A percentile compares a stretch with the other conserved stretches of the same genome.
Conservation (phyloP, 1,140 invertebrate genomes). For the Oryzaephilus surinamensis region DNA sequence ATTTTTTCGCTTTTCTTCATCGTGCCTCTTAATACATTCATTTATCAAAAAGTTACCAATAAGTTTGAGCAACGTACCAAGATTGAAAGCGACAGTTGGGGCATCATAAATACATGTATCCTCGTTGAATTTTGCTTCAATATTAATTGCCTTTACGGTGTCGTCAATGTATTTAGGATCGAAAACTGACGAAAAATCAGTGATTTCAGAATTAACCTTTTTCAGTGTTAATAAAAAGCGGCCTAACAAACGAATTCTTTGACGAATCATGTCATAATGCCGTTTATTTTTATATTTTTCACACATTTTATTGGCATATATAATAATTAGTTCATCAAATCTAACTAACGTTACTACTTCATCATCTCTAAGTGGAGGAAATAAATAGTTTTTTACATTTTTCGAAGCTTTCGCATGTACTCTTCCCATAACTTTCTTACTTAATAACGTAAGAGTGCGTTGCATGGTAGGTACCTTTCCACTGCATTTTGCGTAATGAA, state of each 20-base stretch:
- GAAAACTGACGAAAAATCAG: not conserved
- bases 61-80: not conserved
- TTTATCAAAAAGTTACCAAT: not conserved
- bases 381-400: slow-evolving; percentile 1
- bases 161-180: too few species aligned
- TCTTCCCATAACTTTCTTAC: not conserved
- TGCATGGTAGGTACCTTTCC: slow-evolving; percentile 17
- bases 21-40: slow-evolving; percentile 2
- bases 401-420: not conserved
- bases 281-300: slow-evolving; percentile 1
- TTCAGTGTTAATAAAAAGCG: not conserved
- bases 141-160: too few species aligned
- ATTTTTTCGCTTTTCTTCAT: not conserved
- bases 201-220: not conserved
- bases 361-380: slow-evolving; percentile 4
- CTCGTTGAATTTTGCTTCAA: too few species aligned
- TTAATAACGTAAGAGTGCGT: not conserved
- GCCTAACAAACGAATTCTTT: too few species aligned
- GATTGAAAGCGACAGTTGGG: slow-evolving; percentile 1
- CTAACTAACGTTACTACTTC: not conserved
- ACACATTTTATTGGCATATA: slow-evolving; percentile 1
- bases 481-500: not conserved
- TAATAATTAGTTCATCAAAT: slow-evolving; percentile 1
- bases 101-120: not conserved
- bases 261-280: slow-evolving; percentile 3